Base-by-base conservation (phyloP, 2,888 invertebrate genomes). In the Ophion costatus region DNA sequence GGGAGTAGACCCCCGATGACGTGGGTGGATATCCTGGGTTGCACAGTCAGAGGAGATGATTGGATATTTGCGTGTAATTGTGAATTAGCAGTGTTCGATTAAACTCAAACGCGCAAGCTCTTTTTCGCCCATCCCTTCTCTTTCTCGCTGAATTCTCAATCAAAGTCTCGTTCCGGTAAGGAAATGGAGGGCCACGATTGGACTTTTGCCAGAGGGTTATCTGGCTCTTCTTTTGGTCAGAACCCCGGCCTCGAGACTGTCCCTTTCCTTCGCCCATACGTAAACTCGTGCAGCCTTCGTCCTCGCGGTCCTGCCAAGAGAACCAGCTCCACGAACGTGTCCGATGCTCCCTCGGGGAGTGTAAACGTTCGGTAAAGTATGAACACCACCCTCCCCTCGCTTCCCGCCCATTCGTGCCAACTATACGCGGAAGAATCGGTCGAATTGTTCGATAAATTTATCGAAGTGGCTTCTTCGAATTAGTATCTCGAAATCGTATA, bases 111-210 rank as follows among this genome's bases (percentile, higher is more conserved):
- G 38, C 11, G 45, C 63, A 22, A 42, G 17, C 24, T 67, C 59
- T 64, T 51, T 29, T 24, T 77, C 56, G 70, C 64, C 61, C 71
- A 66, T 17, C 63, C 63, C 77, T 38, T 42, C 59, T 20, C 82
- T 71, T 70, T 82, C 57, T 85, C 61, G 74, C 77, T 78, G 70
- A 80, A 57, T 85, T 80, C 71, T 81, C 89, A 89, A 88, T 90
- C 87, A 88, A 86, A 83, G 85, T 67, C 79, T 89, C 88, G 86
- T 90, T 89, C 84, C 86, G 86, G 80, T 78, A 85, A 89, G 88
- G 89, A 89, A 89, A 85, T 83, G 86, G 69, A 70, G 61, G 78
- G 59, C 73, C 24, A 85, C 84, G 86, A 89, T 89, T 88, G 88
- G 86, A 86, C 86, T 88, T 88, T 88, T 88, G 87, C 84, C 78